Base-by-base conservation (phyloP, 2,888 invertebrate genomes). In the Polymixis lichenea region DNA sequence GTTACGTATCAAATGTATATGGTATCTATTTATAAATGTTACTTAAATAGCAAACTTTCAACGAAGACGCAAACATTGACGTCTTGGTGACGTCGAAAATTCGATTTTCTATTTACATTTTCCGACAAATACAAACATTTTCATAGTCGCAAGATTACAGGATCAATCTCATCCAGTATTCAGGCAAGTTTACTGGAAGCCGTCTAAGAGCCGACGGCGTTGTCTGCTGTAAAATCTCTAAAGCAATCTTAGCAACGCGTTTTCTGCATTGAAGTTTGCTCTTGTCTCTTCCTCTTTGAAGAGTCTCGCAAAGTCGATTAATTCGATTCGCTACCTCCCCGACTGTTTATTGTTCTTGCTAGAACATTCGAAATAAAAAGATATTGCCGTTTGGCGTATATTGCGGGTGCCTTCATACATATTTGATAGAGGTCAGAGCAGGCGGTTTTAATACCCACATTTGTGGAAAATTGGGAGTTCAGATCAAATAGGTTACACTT, bases 341-440 rank as follows among this genome's bases (percentile, higher is more conserved):
- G 17, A 72, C 43, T 87, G 86, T 87, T 89, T 88, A 87, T 88
- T 87, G 85, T 89, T 88, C 82, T 81, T 82, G 73, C 78, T 60
- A 77, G 66, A 87, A 70, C 78, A 81, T 43, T 73, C 68, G 64
- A 79, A 84, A 84, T 83, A 75, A 87, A 82, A 78, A 86, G 75
- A 85, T 81, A 84, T 85, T 78, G 80, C 65, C 69, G n/a, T 77
- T 83, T 69, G 80, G 25, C 75, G 71, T 86, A 70, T 76, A 77
- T 80, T 77, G 75, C 28, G 71, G 58, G 32, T 74, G 68, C 51
- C 77, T 78, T 87, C 83, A 86, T 86, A 82, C 81, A 86, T 86
- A 85, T 83, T 83, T 77, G 62, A 86, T 83, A 66, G 32, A 81
- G 60, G 62, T 56, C 61, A 68, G 65, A 69, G 53, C 68, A 66